Base-by-base conservation (phyloP, 2,888 invertebrate genomes). In the Rhagophthalmus giganteus region DNA sequence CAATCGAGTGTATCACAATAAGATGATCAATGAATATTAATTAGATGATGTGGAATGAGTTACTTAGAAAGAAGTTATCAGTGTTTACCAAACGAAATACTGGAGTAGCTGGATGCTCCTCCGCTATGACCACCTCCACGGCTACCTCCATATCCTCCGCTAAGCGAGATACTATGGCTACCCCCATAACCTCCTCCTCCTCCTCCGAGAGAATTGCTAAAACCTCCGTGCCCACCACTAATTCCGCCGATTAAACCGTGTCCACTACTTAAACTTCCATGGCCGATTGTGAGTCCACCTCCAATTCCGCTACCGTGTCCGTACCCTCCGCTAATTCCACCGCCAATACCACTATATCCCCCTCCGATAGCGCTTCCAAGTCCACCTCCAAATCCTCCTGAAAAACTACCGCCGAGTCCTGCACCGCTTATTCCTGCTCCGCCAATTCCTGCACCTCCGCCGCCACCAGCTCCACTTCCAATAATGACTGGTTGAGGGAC, bases 401-500 rank as follows among this genome's bases (percentile, higher is more conserved):
- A 55, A 12, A 25, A n/a, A 7, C 59, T 54, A 39, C 58, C 58
- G 44, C 2, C 54, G 53, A n/a, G 40, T 14, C 13, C 58, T n/a
- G n/a, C 55, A 6, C 55, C 57, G 8, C 58, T 55, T 1, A 38
- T 35, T 7, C 55, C 56, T 9, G 54, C 52, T 8, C 40, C 44
- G 15, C 56, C 58, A 20, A 34, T 5, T 15, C 59, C 59, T 13
- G 28, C 30, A n/a, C 50, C 55, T 20, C 20, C 11, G 24, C 55
- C 54, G 1, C 56, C 56, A 14, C 46, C 49, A 5, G 32, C 14
- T 4, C 56, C 57, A 3, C 48, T 52, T 27, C 55, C 56, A 35
- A 62, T 57, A 15, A 57, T 30, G 28, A 80, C 78, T 6, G 81
- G 80, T 45, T 79, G 79, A 0, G 81, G 79, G 0, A 81, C 78